Conservation (phyloP, 2,888 invertebrate genomes). For the Drosophila setosimentum region DNA sequence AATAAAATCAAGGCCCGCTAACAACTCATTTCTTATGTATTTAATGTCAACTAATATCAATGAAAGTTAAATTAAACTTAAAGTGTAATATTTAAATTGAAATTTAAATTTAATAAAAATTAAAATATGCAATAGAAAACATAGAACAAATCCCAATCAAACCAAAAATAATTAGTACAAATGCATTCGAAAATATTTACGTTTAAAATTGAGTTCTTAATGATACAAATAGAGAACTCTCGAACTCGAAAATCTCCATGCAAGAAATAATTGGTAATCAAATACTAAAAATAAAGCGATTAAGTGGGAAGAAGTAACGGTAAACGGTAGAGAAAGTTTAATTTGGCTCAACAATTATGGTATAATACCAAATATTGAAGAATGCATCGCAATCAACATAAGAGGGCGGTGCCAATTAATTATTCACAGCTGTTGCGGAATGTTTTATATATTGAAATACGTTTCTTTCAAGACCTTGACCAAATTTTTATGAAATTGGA, state of each 20-base stretch:
- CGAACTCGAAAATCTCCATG: background rate
- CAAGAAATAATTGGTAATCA: background rate
- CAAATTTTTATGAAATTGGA: background rate
- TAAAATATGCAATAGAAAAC: background rate
- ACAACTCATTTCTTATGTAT: background rate
- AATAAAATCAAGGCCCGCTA: background rate
- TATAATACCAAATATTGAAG: background rate
- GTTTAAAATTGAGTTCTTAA: too few species aligned
- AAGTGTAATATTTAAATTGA: background rate
- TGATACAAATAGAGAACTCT: too few species aligned
- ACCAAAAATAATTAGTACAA: background rate
- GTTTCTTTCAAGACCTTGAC: background rate
- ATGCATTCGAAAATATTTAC: background rate
- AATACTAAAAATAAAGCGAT: too few species aligned
- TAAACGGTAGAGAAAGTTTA: background rate
- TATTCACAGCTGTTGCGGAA: background rate
- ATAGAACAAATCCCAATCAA: background rate
- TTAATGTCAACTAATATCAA: background rate
- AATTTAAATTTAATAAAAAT: background rate
- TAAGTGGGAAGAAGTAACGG: background rate
- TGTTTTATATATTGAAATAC: background rate
- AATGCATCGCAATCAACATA: background rate
- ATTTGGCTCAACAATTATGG: background rate
- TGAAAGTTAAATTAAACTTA: background rate
- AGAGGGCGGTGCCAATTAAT: background rate